Percentiles rank a stretch among this genome's conserved stretches.
phyloP scores from a whole-genome alignment of 2,797 vertebrate genomes.

The Chaetophractus vellerosus region DNA sequence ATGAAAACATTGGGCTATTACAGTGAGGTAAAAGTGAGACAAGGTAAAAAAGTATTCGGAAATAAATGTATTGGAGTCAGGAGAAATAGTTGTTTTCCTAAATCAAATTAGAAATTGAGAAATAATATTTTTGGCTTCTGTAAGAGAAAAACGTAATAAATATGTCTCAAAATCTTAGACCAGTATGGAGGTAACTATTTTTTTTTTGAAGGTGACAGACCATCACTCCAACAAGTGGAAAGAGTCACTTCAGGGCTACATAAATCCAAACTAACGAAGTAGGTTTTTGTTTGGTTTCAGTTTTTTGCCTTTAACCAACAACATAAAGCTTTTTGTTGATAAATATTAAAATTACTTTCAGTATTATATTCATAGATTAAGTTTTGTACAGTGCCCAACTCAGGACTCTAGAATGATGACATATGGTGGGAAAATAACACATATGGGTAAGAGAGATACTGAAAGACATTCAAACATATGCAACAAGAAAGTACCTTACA shows the following conservation, averaged over 20 bases:
- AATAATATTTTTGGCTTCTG: not conserved
- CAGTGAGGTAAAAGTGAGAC: not conserved
- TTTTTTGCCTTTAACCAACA: conserved; percentile 10
- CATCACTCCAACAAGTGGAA: not conserved
- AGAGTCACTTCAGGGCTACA: not conserved
- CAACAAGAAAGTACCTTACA: not conserved
- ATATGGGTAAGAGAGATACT: not conserved
- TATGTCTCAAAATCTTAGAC: not conserved
- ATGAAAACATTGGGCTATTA: not conserved
- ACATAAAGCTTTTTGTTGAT: not conserved
- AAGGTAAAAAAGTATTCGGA: not conserved
- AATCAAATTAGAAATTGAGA: conserved; percentile 18
- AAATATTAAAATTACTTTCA: conserved; percentile 27
- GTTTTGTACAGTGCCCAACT: not conserved
- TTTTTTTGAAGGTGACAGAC: not conserved
- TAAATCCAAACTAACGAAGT: not conserved
- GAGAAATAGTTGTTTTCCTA: not conserved
- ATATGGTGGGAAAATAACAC: not conserved
- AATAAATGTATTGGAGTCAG: conserved; percentile 21
- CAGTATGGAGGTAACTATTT: not conserved
- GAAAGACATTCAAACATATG: not conserved
- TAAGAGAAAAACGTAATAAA: not conserved
- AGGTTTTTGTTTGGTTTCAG: not conserved
- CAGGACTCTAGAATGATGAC: not conserved
- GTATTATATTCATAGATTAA: not conserved